phyloP scores from a whole-genome alignment of 2,113 vertebrate genomes.

The Smithornis capensis region DNA sequence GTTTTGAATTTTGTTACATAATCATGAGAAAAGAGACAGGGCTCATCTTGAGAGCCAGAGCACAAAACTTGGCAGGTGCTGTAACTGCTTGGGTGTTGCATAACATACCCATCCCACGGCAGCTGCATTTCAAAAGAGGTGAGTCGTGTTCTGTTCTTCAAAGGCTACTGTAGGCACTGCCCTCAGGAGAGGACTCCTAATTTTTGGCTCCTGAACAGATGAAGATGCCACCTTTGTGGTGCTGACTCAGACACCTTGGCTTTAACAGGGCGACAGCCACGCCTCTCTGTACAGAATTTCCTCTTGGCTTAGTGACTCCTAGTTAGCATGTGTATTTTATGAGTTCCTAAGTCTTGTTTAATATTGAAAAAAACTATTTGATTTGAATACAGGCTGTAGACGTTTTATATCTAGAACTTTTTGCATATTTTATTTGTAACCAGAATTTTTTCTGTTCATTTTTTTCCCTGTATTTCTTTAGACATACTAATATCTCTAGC shows the following conservation, averaged over 20 bases:
- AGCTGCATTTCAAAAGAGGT: slow-evolving; percentile 1
- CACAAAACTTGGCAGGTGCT: not conserved
- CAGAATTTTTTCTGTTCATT: not conserved
- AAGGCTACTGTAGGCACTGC: slow-evolving; percentile 26
- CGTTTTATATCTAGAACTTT: not conserved
- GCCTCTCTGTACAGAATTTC: not conserved
- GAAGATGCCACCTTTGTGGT: not conserved
- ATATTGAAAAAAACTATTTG: not conserved
- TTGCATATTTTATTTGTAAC: not conserved
- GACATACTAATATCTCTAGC: not conserved
- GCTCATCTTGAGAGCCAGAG: not conserved
- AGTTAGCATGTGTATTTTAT: not conserved
- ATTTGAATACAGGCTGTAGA: not conserved
- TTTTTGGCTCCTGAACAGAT: slow-evolving; percentile 6
- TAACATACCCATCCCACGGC: not conserved
- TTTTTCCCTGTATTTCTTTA: not conserved
- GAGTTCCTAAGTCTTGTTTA: not conserved
- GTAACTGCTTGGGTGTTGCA: not conserved
- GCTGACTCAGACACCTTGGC: slow-evolving; percentile 5
- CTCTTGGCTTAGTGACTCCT: not conserved
- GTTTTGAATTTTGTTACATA: not conserved
- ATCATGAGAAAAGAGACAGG: not conserved
- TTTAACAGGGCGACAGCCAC: not conserved
- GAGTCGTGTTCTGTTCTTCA: slow-evolving; percentile 23
- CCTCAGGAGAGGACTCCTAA: not conserved